Base-by-base conservation (phyloP, 2,888 invertebrate species). In the Alentia gelatinosa region DNA sequence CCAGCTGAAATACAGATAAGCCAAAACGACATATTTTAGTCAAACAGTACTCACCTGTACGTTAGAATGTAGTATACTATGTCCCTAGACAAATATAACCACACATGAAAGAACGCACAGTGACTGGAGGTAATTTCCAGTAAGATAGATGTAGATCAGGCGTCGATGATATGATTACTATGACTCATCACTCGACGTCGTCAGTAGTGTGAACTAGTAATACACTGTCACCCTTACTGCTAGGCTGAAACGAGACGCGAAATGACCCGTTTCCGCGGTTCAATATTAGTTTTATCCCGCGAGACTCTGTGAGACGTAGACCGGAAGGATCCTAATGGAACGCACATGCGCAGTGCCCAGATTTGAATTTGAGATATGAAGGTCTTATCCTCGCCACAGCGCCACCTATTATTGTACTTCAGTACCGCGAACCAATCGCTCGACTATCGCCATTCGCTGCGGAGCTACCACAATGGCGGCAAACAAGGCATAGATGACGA, bases 241-340 rank as follows among this genome's bases (percentile, higher is more conserved):
- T n/a, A n/a, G n/a, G 39, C 23, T n/a, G 83, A 35, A 83, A 83
- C 40, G 23, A 23, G 83, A 83, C 33, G 26, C 47, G 86, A 86
- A 86, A 86, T 86, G 86, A 86, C 42, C 86, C 47, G 26, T 47
- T 47, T 86, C 47, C 86, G 47, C 15, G 15, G 30, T 47, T 23
- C 86, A 86, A 86, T 86, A 86, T 86, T 86, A 47, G 86, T 5
- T 47, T 42, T 47, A 42, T 86, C 86, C 30, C 47, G 50, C 86
- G 47, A 33, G 47, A 50, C 15, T 47, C 33, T 5, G 1, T 26
- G 30, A 47, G 47, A 35, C 30, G 47, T 33, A 19, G n/a, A 26
- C 15, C 86, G 86, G 86, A 86, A 86, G 86, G 33, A 86, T 86
- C 50, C 30, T 86, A 42, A 86, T 86, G 42, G 86, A 86, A 86